Evolutionary conservation across 2,888 invertebrate species (phyloP).

Genomic region (Lasiommata megera): DNA sequence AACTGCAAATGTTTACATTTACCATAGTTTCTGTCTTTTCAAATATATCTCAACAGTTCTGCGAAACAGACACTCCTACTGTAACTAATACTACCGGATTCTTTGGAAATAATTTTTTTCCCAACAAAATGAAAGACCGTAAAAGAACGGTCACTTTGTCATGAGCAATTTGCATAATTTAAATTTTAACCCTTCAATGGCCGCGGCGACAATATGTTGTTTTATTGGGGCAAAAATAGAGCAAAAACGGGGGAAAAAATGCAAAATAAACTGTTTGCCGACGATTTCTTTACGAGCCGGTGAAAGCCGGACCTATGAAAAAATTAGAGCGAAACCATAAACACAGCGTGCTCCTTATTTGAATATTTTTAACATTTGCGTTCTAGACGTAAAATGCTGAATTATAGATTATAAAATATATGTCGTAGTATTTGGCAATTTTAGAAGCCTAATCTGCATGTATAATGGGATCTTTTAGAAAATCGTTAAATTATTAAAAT

Average conservation of each 20-base stretch:
- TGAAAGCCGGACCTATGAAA: constrained; percentile 48
- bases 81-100: not conserved
- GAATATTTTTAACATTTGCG: constrained; percentile 25
- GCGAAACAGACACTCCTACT: not conserved
- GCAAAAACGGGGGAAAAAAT: constrained; percentile 47
- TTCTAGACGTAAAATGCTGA: constrained; percentile 2
- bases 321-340: constrained; percentile 31
- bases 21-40: not conserved
- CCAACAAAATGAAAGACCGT: constrained; percentile 24
- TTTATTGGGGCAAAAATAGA: constrained; percentile 54
- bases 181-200: constrained; percentile 59
- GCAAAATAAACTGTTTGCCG: constrained; percentile 53
- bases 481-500: not conserved
- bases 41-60: not conserved
- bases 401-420: constrained; percentile 11
- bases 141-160: constrained; percentile 46
- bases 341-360: constrained; percentile 27
- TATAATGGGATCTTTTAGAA: not conserved
- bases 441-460: not conserved
- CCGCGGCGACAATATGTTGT: constrained; percentile 45
- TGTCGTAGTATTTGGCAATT: not conserved
- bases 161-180: constrained; percentile 73
- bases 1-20: not conserved
- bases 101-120: constrained; percentile 2
- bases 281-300: constrained; percentile 48